phyloP scores from a whole-genome alignment of 2,797 vertebrate genomes.

The Gymnocypris eckloni region DNA sequence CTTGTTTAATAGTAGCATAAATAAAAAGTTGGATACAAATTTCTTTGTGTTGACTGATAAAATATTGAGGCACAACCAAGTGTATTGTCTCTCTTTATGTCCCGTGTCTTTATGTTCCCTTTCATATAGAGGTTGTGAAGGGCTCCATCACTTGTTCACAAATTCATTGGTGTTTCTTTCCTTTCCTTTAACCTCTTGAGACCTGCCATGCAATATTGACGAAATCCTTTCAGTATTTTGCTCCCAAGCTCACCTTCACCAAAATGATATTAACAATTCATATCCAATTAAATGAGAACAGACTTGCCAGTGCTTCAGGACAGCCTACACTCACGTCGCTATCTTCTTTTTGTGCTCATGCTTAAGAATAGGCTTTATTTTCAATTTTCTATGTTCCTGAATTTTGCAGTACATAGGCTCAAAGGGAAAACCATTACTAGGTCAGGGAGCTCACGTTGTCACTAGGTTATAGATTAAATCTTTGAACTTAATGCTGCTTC shows the following conservation, averaged over 20 bases:
- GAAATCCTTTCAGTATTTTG: constrained; percentile 47
- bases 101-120: background rate
- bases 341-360: constrained; percentile 12
- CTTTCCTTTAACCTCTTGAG: constrained; percentile 42
- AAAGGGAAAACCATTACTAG: background rate
- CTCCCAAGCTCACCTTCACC: constrained; percentile 41
- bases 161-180: constrained; percentile 29
- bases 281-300: constrained; percentile 52
- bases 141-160: background rate
- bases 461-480: constrained; percentile 8
- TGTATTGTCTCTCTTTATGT: background rate
- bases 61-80: background rate
- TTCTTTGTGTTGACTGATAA: background rate
- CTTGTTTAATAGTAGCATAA: background rate
- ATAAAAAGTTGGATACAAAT: background rate
- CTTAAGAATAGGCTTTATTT: constrained; percentile 41
- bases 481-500: constrained; percentile 21
- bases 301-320: constrained; percentile 42
- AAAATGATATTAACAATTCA: constrained; percentile 56
- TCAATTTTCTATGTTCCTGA: constrained; percentile 34
- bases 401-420: constrained; percentile 6
- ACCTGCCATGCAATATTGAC: constrained; percentile 50
- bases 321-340: constrained; percentile 14
- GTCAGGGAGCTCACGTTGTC: background rate
- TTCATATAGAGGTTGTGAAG: background rate